Evolutionary conservation across 2,888 invertebrate genomes (phyloP).

Genomic region (Caenorhabditis sulstoni): DNA sequence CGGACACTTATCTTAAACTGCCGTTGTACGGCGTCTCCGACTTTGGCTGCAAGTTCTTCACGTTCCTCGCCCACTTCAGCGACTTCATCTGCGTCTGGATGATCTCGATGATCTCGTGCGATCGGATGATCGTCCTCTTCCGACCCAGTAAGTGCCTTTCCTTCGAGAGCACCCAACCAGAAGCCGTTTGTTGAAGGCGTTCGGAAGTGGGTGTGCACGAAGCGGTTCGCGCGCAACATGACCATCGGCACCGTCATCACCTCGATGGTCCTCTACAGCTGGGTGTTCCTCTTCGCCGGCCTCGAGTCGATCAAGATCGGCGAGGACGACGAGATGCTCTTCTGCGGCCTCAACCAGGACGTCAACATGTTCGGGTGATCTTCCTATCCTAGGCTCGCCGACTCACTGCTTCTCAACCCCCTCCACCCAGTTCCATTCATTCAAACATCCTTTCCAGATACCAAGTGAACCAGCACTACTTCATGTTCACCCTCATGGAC

Average conservation of each 20-base stretch:
- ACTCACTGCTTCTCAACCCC: too few species aligned
- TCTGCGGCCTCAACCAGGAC: slow-evolving; percentile 76
- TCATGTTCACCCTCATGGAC: slow-evolving; percentile 76
- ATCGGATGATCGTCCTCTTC: slow-evolving; percentile 76
- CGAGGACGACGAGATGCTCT: slow-evolving; percentile 53
- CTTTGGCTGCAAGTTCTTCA: slow-evolving; percentile 73
- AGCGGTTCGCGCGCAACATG: slow-evolving; percentile 73
- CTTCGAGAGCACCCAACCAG: not conserved
- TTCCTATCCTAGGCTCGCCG: not conserved
- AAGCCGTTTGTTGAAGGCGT: slow-evolving; percentile 60
- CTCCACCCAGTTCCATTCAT: too few species aligned
- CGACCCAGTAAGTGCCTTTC: slow-evolving; percentile 66
- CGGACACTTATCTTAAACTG: slow-evolving; percentile 71
- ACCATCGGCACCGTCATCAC: slow-evolving; percentile 68
- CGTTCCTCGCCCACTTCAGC: slow-evolving; percentile 78
- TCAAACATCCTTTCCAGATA: slow-evolving; percentile 33
- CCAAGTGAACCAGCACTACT: slow-evolving; percentile 69
- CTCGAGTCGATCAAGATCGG: slow-evolving; percentile 56
- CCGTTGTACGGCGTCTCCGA: slow-evolving; percentile 75
- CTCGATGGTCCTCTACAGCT: slow-evolving; percentile 71
- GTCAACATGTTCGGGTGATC: slow-evolving; percentile 48
- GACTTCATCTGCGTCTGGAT: slow-evolving; percentile 79
- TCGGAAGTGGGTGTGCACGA: slow-evolving; percentile 73
- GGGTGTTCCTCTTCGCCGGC: slow-evolving; percentile 77
- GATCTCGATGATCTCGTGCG: slow-evolving; percentile 77